phyloP scores from a whole-genome alignment of 1,140 invertebrate genomes.

The Anastrepha obliqua region DNA sequence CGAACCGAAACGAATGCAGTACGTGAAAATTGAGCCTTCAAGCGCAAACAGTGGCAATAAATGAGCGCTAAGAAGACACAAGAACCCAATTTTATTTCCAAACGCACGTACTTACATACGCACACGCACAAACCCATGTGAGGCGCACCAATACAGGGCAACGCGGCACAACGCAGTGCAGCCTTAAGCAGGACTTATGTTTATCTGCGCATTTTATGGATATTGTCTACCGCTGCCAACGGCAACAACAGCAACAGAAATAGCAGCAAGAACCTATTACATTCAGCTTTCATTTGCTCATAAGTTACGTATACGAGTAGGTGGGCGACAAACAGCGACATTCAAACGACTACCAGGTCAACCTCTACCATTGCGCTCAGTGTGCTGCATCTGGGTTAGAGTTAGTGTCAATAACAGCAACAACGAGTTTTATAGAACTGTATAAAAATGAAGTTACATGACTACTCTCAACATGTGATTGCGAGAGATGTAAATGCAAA shows the following conservation, averaged over 20 bases:
- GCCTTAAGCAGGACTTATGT: slow-evolving; percentile 73
- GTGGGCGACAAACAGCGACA: not conserved
- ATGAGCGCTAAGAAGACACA: not conserved
- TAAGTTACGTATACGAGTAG: slow-evolving; percentile 53
- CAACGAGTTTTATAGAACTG: not conserved
- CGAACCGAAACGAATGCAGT: not conserved
- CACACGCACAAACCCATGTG: slow-evolving; percentile 62
- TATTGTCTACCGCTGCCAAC: slow-evolving; percentile 64
- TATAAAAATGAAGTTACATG: slow-evolving; percentile 19
- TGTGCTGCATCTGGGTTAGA: slow-evolving; percentile 26
- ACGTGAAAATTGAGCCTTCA: not conserved
- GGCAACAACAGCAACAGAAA: slow-evolving; percentile 21
- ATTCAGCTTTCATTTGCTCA: slow-evolving; percentile 24
- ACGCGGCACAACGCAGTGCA: slow-evolving; percentile 53
- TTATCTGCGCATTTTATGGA: slow-evolving; percentile 74
- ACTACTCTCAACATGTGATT: slow-evolving; percentile 14
- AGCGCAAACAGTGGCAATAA: slow-evolving; percentile 18
- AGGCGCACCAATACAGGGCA: not conserved
- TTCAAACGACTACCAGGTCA: not conserved
- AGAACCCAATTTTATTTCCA: slow-evolving; percentile 34
- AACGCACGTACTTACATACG: slow-evolving; percentile 53
- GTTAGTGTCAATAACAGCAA: not conserved
- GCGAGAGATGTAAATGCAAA: slow-evolving; percentile 26
- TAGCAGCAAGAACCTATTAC: not conserved
- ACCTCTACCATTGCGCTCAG: not conserved